phyloP scores from a whole-genome alignment of 2,888 invertebrate species.

The Macrophya alboannulata region DNA sequence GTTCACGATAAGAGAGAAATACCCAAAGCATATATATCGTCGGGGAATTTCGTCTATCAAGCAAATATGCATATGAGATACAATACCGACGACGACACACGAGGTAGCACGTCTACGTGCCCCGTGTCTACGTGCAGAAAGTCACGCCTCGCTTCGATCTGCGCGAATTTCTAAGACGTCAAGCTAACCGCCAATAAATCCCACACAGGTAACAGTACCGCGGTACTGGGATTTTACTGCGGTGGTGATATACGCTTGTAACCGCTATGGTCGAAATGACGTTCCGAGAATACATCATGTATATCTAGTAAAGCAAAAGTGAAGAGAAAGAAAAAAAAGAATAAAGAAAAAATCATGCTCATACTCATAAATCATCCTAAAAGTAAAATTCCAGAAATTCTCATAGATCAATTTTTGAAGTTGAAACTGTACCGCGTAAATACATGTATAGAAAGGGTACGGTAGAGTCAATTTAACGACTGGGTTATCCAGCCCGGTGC shows the following conservation, averaged over 20 bases:
- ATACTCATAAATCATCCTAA: not conserved
- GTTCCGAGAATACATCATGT: too few relatives aligned
- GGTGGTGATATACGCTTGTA: not conserved
- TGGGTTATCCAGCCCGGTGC: not conserved
- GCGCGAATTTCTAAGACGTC: not conserved
- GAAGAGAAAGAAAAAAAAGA: too few relatives aligned
- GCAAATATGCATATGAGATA: slow-evolving; percentile 10
- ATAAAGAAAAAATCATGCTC: too few relatives aligned
- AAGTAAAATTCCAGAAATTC: not conserved
- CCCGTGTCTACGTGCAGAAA: slow-evolving; percentile 38
- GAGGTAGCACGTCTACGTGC: not conserved
- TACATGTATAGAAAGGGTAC: not conserved
- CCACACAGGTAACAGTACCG: not conserved
- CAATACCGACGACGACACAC: not conserved
- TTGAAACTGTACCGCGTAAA: not conserved
- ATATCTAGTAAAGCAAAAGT: too few relatives aligned
- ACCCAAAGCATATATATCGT: not conserved
- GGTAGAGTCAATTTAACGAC: not conserved
- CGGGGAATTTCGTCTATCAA: slow-evolving; percentile 28
- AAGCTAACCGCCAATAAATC: not conserved
- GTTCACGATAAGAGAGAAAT: not conserved
- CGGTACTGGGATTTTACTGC: not conserved
- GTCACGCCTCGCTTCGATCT: slow-evolving; percentile 40
- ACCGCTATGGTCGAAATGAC: too few relatives aligned
- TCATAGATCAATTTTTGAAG: not conserved